phyloP scores from a whole-genome alignment of 2,888 invertebrate genomes.

The Resseliella maxima region DNA sequence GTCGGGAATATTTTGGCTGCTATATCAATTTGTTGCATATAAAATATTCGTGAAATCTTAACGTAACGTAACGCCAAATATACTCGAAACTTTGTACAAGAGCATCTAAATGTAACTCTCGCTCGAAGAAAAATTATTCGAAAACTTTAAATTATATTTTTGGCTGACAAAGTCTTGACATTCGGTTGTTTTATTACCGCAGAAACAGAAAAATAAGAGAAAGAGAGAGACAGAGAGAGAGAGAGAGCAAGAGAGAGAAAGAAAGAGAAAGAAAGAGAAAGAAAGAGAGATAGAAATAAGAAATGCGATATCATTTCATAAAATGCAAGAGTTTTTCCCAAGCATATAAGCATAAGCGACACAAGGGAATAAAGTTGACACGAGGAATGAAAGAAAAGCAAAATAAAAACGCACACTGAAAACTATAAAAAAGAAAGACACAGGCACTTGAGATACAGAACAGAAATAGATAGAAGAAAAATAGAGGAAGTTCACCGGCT shows the following conservation, averaged over 20 bases:
- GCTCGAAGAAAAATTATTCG: conserved; percentile 31
- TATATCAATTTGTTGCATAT: conserved; percentile 49
- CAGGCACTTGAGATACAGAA: not conserved
- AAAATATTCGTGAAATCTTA: not conserved
- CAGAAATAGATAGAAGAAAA: not conserved
- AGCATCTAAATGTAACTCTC: conserved; percentile 9
- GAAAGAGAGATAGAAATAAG: too few species aligned
- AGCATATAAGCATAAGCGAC: not conserved
- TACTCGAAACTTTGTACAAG: not conserved
- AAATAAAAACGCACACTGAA: not conserved
- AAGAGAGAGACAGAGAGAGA: too few species aligned
- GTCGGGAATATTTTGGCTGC: conserved; percentile 13
- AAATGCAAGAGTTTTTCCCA: conserved; percentile 29
- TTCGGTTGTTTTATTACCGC: conserved; percentile 19
- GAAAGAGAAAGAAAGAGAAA: too few species aligned
- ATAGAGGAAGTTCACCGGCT: not conserved
- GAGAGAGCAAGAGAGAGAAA: too few species aligned
- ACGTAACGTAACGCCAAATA: conserved; percentile 18
- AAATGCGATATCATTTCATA: conserved; percentile 29
- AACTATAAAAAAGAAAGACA: not conserved
- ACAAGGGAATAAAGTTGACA: not conserved
- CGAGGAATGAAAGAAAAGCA: not conserved
- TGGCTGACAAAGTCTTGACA: conserved; percentile 53
- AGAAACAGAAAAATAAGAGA: not conserved
- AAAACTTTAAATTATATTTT: conserved; percentile 49